Base-by-base conservation (phyloP, 2,797 vertebrate genomes). In the Pangasius mekongensis region DNA sequence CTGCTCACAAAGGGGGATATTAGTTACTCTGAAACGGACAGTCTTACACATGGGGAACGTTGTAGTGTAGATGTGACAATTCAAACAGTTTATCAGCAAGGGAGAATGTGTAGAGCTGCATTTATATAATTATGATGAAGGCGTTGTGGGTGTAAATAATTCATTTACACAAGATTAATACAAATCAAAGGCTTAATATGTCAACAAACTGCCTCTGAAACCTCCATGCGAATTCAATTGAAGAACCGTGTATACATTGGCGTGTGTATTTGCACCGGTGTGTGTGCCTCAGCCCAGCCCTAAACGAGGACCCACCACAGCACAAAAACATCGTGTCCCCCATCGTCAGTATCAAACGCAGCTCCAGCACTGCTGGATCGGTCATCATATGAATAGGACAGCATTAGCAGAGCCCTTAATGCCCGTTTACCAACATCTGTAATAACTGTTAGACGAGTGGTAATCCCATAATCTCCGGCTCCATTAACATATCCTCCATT, bases 401-500 rank as follows among this genome's bases (percentile, higher is more conserved):
- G 90, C 95, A 96, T 96, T 91, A 95, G 93, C 83, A 91, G 16
- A 86, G 86, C 1, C 90, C 89, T 95, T 96, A 95, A 96, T 93
- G 94, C 93, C 94, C 92, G 92, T 96, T 96, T 95, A 94, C 96
- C 91, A 95, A 97, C 97, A 97, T 96, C 97, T 97, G 96, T 96
- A 97, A 96, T 95, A 96, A 95, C 95, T 95, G 95, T 92, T 92
- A 69, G 94, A 96, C 96, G 94, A 95, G 95, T 92, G 90, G 4
- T 97, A 97, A 98, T 97, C 97, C 96, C 93, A 95, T 97, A 97
- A 97, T 96, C 97, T 85, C 96, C 82, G 27, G 16, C 56, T 27
- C 89, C 94, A 97, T 97, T 97, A 97, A 95, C 97, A 97, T 97
- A 95, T 89, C 94, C 94, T 95, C 96, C 96, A 96, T 97, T 97